Evolutionary conservation across 2,888 invertebrate species (phyloP).

Genomic region (Thereva nobilitata): DNA sequence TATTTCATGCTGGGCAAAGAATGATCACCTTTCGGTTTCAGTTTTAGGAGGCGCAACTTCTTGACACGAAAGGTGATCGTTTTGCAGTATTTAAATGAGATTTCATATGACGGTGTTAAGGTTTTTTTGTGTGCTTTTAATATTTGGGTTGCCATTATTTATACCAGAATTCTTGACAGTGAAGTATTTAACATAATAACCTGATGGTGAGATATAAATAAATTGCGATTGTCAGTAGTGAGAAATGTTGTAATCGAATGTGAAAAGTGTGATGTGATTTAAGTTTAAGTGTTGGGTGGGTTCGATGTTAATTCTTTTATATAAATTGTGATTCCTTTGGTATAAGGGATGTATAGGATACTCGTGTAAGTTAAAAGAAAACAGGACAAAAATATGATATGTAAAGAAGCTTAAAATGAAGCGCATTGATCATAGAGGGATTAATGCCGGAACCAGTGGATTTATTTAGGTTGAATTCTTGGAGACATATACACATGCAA

Average conservation of each 20-base stretch:
- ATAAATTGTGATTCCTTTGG: too few relatives aligned
- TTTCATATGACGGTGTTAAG: conserved; percentile 1
- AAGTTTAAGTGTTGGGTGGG: conserved; percentile 6
- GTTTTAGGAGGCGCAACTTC: conserved; percentile 15
- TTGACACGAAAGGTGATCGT: conserved; percentile 27
- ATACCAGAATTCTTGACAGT: conserved; percentile 25
- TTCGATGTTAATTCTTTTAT: too few relatives aligned
- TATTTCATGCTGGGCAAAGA: conserved; percentile 22
- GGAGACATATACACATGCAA: too few relatives aligned
- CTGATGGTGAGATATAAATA: conserved; percentile 8
- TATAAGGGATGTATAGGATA: too few relatives aligned
- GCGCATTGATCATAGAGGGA: too few relatives aligned
- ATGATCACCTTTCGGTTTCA: background rate
- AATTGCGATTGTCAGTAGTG: conserved; percentile 24
- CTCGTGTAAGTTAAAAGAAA: too few relatives aligned
- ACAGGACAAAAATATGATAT: too few relatives aligned
- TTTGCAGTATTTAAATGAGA: conserved; percentile 15
- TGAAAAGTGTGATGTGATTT: too few relatives aligned
- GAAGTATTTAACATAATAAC: conserved; percentile 32
- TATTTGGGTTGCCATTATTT: conserved; percentile 4
- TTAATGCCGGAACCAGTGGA: too few relatives aligned
- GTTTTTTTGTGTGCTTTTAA: too few relatives aligned
- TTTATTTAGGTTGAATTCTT: too few relatives aligned
- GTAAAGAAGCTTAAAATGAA: too few relatives aligned
- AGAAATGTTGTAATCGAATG: background rate